Conservation (phyloP, 1,140 invertebrate genomes). For the Drosophila nikananu region DNA sequence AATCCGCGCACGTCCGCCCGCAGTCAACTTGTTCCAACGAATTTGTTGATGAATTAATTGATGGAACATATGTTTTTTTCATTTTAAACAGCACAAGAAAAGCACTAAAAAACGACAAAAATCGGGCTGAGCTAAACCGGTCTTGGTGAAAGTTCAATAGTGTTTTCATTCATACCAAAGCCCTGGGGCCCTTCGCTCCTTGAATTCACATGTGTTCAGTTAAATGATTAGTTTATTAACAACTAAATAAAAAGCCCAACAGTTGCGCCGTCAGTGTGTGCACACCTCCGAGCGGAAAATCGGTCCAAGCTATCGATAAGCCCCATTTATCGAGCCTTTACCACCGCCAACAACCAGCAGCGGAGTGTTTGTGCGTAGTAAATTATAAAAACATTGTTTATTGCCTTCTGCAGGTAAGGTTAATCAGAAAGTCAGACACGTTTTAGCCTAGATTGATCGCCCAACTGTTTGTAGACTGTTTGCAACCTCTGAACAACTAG, state of each 20-base stretch:
- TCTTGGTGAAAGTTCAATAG: conserved; percentile 1
- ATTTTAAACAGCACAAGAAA: conserved; percentile 31
- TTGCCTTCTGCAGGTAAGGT: conserved; percentile 1
- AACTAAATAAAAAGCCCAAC: background rate
- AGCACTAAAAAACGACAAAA: conserved; percentile 44
- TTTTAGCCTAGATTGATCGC: background rate
- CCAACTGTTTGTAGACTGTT: background rate
- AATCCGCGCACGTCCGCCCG: conserved; percentile 71
- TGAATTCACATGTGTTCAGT: background rate
- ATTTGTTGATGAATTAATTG: conserved; percentile 55
- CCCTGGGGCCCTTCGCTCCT: background rate
- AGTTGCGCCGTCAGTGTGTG: conserved; percentile 3
- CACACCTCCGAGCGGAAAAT: background rate
- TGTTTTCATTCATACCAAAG: too few relatives aligned
- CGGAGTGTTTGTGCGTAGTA: conserved; percentile 56
- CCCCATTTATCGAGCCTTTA: background rate
- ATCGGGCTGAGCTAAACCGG: background rate
- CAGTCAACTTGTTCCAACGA: conserved; percentile 77
- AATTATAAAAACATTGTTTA: conserved; percentile 28
- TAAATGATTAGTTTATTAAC: conserved; percentile 1
- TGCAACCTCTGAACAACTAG: background rate
- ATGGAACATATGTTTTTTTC: conserved; percentile 50
- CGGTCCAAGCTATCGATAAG: conserved; percentile 7
- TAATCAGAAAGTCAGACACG: background rate
- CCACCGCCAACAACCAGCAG: conserved; percentile 8